Evolutionary conservation across 2,113 vertebrate species (phyloP).

Genomic region (Cyprinus carpio): DNA sequence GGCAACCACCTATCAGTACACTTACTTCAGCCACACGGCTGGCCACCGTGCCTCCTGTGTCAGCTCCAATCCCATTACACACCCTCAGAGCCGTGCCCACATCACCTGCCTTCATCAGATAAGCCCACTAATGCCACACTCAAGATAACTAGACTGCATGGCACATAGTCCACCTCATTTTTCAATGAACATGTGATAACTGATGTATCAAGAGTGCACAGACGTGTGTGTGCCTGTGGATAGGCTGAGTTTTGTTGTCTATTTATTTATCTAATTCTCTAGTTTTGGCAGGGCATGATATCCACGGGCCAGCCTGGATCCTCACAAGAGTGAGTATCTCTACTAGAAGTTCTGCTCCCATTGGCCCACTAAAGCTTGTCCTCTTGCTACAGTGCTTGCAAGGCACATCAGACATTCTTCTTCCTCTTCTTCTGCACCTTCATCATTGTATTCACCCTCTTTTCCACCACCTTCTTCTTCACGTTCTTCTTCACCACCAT

Average conservation of each 20-base stretch:
- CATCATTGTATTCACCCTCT: neutral
- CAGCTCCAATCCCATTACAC: constrained; percentile 75
- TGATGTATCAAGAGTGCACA: constrained; percentile 54
- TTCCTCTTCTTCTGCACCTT: neutral
- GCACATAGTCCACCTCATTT: constrained; percentile 57
- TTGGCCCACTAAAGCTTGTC: neutral
- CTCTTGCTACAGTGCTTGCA: neutral
- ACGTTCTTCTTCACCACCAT: neutral
- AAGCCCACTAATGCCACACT: constrained; percentile 68
- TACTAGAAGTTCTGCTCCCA: neutral
- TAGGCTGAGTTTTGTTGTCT: constrained; percentile 56
- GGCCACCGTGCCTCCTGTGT: constrained; percentile 41
- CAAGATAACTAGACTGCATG: constrained; percentile 68
- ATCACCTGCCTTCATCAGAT: constrained; percentile 73
- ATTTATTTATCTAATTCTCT: constrained; percentile 67
- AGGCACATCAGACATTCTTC: neutral
- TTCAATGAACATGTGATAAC: constrained; percentile 52
- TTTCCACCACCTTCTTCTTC: neutral
- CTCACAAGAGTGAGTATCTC: constrained; percentile 93
- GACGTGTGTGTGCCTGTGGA: constrained; percentile 51
- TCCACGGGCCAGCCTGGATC: constrained; percentile 96
- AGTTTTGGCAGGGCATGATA: constrained; percentile 99
- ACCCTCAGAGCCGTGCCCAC: constrained; percentile 59
- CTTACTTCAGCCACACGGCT: constrained; percentile 60
- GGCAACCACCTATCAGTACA: constrained; percentile 61